Conservation (phyloP, 2,113 vertebrate species). For the Passer montanus region DNA sequence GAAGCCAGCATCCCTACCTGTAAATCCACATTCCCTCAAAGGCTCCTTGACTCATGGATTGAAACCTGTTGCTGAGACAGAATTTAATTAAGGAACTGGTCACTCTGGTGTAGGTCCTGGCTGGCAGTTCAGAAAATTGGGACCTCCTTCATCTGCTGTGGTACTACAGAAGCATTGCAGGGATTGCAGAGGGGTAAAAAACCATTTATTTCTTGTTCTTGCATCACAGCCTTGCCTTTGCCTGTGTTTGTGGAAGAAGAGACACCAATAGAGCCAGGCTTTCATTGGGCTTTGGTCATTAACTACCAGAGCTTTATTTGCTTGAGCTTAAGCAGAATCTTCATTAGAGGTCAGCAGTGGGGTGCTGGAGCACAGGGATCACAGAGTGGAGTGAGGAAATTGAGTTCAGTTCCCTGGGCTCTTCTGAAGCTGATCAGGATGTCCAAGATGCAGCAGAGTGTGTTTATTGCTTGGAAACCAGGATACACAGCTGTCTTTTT, state of each 20-base stretch:
- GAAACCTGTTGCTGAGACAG: background rate
- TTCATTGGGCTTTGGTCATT: background rate
- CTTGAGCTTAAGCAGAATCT: background rate
- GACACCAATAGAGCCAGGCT: background rate
- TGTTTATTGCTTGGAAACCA: background rate
- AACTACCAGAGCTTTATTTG: background rate
- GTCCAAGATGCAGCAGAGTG: background rate
- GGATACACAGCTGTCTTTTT: background rate
- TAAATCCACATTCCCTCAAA: conserved; percentile 53
- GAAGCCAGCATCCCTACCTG: conserved; percentile 8
- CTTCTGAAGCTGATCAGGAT: background rate
- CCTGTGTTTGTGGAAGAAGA: background rate
- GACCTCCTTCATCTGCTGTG: background rate
- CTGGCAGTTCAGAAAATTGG: background rate
- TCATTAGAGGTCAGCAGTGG: background rate
- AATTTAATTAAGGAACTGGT: conserved; percentile 60
- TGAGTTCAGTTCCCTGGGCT: background rate
- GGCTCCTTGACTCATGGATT: conserved; percentile 30
- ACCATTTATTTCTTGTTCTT: background rate
- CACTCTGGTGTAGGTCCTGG: conserved; percentile 22
- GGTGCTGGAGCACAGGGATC: background rate
- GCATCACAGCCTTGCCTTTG: background rate
- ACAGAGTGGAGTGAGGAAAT: background rate
- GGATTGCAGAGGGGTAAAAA: background rate
- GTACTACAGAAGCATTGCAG: background rate